A percentile compares a stretch with the other conserved stretches of the same genome.
These are phyloP conservation scores for Datnioides undecimradiatus DNA, from an alignment of 2,113 vertebrate genomes.

Conservation along the genomic window DNA sequence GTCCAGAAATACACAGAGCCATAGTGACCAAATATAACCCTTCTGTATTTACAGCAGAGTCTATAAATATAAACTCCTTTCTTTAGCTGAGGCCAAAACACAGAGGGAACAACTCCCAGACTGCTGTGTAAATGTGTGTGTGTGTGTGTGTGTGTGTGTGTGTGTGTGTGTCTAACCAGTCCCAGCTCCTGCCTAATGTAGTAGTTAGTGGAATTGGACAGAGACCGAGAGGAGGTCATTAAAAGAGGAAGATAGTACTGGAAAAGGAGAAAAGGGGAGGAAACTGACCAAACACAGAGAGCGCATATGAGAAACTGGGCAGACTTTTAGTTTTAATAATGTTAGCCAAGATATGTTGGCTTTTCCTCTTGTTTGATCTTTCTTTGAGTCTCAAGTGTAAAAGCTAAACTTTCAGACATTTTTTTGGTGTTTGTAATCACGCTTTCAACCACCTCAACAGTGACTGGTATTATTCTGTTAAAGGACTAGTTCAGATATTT, in stretches of 20 bases:
- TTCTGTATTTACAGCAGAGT: conserved; percentile 70
- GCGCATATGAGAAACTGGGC: neutral
- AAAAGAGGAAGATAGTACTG: conserved; percentile 1
- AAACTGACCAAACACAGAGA: conserved; percentile 3
- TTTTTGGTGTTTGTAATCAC: neutral
- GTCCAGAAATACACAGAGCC: conserved; percentile 69
- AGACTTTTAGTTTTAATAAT: neutral
- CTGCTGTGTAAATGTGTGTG: conserved; percentile 17
- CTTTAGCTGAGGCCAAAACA: conserved; percentile 68
- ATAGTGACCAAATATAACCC: conserved; percentile 73
- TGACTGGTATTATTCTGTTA: neutral
- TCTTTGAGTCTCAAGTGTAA: no score
- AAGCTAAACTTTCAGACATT: neutral
- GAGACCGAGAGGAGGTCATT: neutral
- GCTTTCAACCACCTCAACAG: neutral
- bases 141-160: conserved; percentile 29
- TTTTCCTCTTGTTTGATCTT: neutral
- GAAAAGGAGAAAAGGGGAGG: neutral
- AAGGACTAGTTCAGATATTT: no score
- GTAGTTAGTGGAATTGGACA: conserved; percentile 38
- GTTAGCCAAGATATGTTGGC: neutral
- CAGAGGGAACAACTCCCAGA: conserved; percentile 58
- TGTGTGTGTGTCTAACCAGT: conserved; percentile 4
- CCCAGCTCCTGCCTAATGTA: conserved; percentile 29
- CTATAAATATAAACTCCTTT: conserved; percentile 76